Percentiles rank a stretch among this genome's conserved stretches.
Conservation (phyloP, 2,888 invertebrate genomes). For the Noctua pronuba region DNA sequence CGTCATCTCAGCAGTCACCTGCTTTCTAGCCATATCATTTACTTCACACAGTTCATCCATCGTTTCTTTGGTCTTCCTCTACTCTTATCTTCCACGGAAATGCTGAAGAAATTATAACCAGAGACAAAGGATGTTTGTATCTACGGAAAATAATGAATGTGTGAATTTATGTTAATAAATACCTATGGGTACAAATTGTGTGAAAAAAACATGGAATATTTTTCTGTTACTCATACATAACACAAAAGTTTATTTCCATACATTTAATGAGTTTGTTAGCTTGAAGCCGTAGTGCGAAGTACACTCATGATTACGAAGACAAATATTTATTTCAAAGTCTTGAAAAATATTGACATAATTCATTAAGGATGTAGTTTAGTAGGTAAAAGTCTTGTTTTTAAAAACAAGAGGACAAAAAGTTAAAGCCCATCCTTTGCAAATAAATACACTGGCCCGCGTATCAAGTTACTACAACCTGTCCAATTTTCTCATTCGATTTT, state of each 20-base stretch:
- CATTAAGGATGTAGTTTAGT: constrained; percentile 34
- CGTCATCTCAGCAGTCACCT: too few species aligned
- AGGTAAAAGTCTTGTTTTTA: constrained; percentile 29
- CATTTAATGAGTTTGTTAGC: constrained; percentile 22
- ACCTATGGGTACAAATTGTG: background rate
- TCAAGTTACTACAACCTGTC: too few species aligned
- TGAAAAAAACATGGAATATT: background rate
- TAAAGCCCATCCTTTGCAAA: background rate
- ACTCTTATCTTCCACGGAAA: background rate
- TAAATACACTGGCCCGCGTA: background rate
- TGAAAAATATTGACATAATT: constrained; percentile 53
- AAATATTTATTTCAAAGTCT: constrained; percentile 39
- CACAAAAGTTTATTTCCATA: constrained; percentile 22
- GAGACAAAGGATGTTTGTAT: background rate
- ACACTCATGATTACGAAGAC: constrained; percentile 18
- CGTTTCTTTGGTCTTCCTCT: too few species aligned
- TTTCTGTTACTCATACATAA: constrained; percentile 12
- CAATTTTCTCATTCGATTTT: too few species aligned
- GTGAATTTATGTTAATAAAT: background rate
- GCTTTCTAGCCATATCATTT: too few species aligned
- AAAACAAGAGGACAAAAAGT: background rate
- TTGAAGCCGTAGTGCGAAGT: constrained; percentile 12
- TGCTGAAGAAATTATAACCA: background rate
- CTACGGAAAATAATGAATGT: background rate
- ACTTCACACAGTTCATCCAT: too few species aligned